Evolutionary conservation across 2,113 vertebrate genomes (phyloP), one percentile per base, ranked within the genome.

Genomic region (Propithecus coquereli): DNA sequence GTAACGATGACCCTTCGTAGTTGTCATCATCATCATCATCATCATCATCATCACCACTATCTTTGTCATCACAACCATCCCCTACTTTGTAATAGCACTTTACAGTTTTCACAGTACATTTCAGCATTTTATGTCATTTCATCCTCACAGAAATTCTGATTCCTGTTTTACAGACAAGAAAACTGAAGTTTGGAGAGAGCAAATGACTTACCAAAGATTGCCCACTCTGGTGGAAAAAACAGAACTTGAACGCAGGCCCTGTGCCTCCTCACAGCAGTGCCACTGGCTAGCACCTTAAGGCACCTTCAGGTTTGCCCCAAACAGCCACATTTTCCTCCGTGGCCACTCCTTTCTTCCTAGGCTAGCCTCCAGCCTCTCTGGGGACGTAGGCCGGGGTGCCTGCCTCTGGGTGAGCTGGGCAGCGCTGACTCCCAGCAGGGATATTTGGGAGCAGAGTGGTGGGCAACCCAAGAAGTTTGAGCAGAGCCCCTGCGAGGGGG

Each of bases 221-320:
- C 34, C 25, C 8, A 2, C 10, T 79, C 10, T 3, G 65, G 73
- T 5, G 8, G 37, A 81, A 10, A 32, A 59, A 25, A 43, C 3
- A n/a, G 59, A n/a, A 79, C 50, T 87, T 10, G 25, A 73, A 84
- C 43, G 37, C 57, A 25, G 32, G 70, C 34, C 43, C 32, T 14
- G 27, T 11, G 20, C 50, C 57, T n/a, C 61, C 37, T 14, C 45
- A 8, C 8, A 54, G 18, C 50, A 70, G 57, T 3, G 34, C 3
- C 8, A 5, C 43, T 32, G 30, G 54, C 6, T 27, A 1, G 47
- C 34, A 32, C 6, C 5, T 0, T 14, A 3, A 8, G 65, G 65
- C 20, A 18, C 47, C 70, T 34, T n/a, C 11, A 8, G n/a, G 3
- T 25, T 65, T 87, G n/a, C 4, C 4, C 25, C 3, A 25, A 47